A percentile compares a stretch with the other conserved stretches of the same genome.
phyloP scores from a whole-genome alignment of 1,140 invertebrate genomes.

The Acyrthosiphon pisum region DNA sequence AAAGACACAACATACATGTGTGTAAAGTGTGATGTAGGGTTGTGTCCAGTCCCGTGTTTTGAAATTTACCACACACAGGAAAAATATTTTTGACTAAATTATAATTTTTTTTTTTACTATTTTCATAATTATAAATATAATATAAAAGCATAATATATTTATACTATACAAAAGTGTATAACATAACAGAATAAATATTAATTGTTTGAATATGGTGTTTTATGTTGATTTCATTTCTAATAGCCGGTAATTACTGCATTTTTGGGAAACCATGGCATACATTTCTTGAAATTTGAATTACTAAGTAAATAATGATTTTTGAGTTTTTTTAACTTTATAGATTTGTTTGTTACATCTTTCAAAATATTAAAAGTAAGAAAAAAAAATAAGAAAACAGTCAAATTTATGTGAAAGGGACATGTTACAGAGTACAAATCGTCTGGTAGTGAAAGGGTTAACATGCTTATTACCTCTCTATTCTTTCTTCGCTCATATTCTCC shows the following conservation, averaged over 20 bases:
- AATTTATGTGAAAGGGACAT: background rate
- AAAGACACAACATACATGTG: conserved; percentile 7
- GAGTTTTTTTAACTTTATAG: background rate
- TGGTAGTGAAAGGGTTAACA: conserved; percentile 4
- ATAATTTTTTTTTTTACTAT: no score
- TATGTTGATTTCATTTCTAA: background rate
- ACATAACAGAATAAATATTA: no score
- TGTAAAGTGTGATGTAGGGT: no score
- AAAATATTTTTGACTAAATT: no score
- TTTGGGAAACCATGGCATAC: background rate
- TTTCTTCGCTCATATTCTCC: no score
- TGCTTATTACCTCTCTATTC: no score
- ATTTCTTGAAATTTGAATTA: background rate
- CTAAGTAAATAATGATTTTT: background rate
- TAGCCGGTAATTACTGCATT: background rate
- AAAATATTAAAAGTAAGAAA: background rate
- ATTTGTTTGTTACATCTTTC: background rate
- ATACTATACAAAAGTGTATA: no score
- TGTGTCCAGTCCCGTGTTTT: no score
- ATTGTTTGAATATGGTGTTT: background rate
- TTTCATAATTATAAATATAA: no score
- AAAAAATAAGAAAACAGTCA: background rate
- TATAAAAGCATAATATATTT: no score
- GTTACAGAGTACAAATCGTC: background rate
- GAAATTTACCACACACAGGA: no score